Conservation (phyloP, 2,113 vertebrate genomes). For the Polyodon spathula region DNA sequence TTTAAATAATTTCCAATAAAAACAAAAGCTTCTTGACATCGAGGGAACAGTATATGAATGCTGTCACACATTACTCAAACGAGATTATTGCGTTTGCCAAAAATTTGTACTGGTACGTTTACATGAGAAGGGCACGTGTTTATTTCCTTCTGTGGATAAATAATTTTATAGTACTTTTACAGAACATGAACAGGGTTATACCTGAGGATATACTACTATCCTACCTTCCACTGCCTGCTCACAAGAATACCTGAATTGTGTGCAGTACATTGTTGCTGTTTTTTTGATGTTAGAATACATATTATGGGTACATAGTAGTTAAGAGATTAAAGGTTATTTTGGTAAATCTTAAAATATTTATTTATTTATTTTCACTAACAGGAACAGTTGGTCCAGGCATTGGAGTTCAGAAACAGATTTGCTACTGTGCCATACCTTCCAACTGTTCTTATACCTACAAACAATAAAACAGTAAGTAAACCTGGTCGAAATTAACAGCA, state of each 20-base stretch:
- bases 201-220: too few species aligned
- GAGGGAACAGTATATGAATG: neutral
- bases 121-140: too few species aligned
- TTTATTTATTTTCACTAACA: constrained; percentile 25
- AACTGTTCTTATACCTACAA: constrained; percentile 52
- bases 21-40: neutral
- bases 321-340: neutral
- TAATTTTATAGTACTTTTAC: too few species aligned
- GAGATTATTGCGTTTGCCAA: too few species aligned
- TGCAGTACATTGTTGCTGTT: too few species aligned
- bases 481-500: neutral
- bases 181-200: too few species aligned
- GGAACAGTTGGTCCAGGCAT: constrained; percentile 56
- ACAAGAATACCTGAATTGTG: too few species aligned
- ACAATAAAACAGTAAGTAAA: constrained; percentile 57
- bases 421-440: constrained; percentile 66
- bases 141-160: too few species aligned
- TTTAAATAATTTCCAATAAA: neutral
- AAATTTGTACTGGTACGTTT: too few species aligned
- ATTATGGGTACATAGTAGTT: too few species aligned
- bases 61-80: neutral
- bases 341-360: neutral
- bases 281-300: too few species aligned
- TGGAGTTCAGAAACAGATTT: constrained; percentile 76
- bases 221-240: too few species aligned